These are phyloP conservation scores for Litoditis marina DNA, from an alignment of 2,888 invertebrate species.

Conservation along the genomic window DNA sequence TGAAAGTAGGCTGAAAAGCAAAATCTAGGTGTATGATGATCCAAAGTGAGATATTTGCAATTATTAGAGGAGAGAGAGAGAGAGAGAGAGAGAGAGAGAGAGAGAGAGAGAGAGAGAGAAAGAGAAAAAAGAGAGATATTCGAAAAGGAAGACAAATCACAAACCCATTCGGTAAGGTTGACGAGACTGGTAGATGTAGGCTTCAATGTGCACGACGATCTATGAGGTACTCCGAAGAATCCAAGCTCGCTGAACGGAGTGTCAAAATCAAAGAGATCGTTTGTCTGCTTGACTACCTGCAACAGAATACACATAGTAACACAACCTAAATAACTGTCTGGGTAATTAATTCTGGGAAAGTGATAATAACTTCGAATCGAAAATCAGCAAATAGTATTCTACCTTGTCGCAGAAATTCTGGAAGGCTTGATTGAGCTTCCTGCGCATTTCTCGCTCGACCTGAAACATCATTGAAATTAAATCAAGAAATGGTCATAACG, in stretches of 20 bases:
- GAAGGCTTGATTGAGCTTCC: conserved; percentile 94
- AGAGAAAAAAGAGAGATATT: neutral
- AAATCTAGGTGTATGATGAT: neutral
- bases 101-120: neutral
- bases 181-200: conserved; percentile 97
- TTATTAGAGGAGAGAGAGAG: neutral
- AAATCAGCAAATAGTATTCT: neutral
- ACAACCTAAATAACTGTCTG: no score
- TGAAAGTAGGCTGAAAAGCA: conserved; percentile 80
- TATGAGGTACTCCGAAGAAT: conserved; percentile 93
- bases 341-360: neutral
- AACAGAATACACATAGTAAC: neutral
- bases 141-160: conserved; percentile 3
- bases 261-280: conserved; percentile 95
- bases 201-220: conserved; percentile 71
- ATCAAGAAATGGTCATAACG: neutral
- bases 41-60: neutral
- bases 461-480: conserved; percentile 35
- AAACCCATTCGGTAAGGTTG: conserved; percentile 86
- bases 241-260: conserved; percentile 96
- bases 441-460: conserved; percentile 89
- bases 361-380: neutral
- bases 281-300: conserved; percentile 78
- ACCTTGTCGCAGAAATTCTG: conserved; percentile 96
- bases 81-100: neutral